Evolutionary conservation across 1,140 invertebrate genomes (phyloP), one percentile per base, ranked within the genome.

Genomic region (Ceratosolen solmsi): DNA sequence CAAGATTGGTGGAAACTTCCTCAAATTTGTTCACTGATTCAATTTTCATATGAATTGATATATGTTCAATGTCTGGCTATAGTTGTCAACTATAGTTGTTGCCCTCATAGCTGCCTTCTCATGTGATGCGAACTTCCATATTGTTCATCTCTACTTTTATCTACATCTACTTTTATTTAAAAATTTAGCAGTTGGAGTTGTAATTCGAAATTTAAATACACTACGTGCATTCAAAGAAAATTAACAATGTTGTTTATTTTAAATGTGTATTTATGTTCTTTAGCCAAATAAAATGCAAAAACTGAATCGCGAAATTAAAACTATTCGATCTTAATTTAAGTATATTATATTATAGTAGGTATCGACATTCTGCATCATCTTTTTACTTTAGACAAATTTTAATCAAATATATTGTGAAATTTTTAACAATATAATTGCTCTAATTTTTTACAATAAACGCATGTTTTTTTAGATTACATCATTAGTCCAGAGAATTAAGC

Each of bases 161-260:
- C 30, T 56, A 33, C 63, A 68, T 68, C 63, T 68, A n/a, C n/a
- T 22, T 38, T 68, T n/a, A 68, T 63, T 33, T 63, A 1, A 38
- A 68, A 68, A 17, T n/a, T 68, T 7, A 22, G 51, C 20, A 22
- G 41, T 7, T 46, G 41, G 41, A 13, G n/a, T 60, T 30, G 8
- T 9, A 30, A 25, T 30, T 60, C 5, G 25, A 60, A 46, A 46
- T 7, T 7, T 46, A 46, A 5, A 7, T 46, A 7, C 13, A 46
- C 41, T 46, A 13, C 5, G 41, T 46, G 5, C 13, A 46, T 13
- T 46, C 41, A 60, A n/a, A n/a, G n/a, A n/a, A n/a, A n/a, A n/a
- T n/a, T n/a, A n/a, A n/a, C n/a, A n/a, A n/a, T n/a, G n/a, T n/a
- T n/a, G n/a, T n/a, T n/a, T n/a, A n/a, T n/a, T n/a, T n/a, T n/a